Evolutionary conservation across 2,888 invertebrate genomes (phyloP).

Genomic region (Ormyrus pomaceus): DNA sequence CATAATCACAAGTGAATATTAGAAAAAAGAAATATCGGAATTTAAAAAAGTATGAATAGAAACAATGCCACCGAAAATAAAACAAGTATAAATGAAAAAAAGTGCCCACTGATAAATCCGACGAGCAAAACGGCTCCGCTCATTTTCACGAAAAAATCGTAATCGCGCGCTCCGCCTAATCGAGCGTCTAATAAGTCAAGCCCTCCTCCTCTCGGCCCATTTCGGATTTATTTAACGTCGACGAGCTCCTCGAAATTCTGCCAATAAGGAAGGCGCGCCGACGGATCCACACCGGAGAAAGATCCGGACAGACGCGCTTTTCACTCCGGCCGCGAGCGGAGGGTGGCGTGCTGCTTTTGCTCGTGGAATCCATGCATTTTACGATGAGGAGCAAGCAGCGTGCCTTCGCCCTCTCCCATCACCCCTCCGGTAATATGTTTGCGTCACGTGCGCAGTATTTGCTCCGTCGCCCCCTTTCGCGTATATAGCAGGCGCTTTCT

Average conservation of each 20-base stretch:
- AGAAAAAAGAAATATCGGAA: no score
- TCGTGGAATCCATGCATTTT: constrained; percentile 54
- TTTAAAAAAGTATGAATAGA: no score
- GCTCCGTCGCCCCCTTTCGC: constrained; percentile 23
- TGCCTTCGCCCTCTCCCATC: not conserved
- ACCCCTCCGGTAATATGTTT: constrained; percentile 51
- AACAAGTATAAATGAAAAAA: no score
- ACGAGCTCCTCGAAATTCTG: constrained; percentile 19
- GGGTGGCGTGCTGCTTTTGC: not conserved
- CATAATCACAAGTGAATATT: no score
- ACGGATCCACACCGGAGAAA: not conserved
- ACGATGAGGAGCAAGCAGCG: constrained; percentile 44
- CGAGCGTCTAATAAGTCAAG: constrained; percentile 16
- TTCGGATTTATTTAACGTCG: constrained; percentile 6
- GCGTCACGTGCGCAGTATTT: constrained; percentile 57
- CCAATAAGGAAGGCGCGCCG: constrained; percentile 36
- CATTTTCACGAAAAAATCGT: no score
- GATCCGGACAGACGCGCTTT: constrained; percentile 12
- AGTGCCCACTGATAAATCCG: no score
- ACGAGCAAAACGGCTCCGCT: no score
- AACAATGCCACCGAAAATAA: no score
- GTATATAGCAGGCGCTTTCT: not conserved
- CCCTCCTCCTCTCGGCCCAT: not conserved
- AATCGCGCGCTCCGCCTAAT: constrained; percentile 1
- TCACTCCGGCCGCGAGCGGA: constrained; percentile 10